phyloP scores from a whole-genome alignment of 2,113 vertebrate species.

The Globicephala melas region DNA sequence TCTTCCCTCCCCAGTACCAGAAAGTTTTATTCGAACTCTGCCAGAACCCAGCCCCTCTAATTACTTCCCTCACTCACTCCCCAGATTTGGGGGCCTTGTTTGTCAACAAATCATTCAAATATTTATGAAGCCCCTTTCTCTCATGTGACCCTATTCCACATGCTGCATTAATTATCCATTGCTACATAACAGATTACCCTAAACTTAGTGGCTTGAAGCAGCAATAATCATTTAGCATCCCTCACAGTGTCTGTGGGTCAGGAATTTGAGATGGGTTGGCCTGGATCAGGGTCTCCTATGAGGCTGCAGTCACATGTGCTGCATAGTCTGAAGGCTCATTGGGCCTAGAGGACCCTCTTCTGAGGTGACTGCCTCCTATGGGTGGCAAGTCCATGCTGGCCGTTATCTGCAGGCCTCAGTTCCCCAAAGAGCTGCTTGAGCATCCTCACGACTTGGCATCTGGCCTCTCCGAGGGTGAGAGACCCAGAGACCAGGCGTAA shows the following conservation, averaged over 20 bases:
- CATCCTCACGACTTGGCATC: background rate
- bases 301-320: background rate
- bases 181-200: background rate
- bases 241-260: background rate
- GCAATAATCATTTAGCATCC: background rate
- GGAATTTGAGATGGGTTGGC: background rate
- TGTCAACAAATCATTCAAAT: background rate
- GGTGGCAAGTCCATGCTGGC: background rate
- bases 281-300: background rate
- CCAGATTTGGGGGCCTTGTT: background rate
- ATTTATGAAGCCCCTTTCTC: background rate
- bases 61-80: background rate
- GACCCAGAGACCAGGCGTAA: background rate
- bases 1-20: background rate
- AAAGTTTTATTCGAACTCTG: background rate
- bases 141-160: background rate
- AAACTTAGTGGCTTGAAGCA: background rate
- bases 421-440: background rate
- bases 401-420: background rate
- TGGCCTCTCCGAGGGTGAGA: background rate
- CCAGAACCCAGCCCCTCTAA: background rate
- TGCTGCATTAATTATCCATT: background rate
- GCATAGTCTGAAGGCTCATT: background rate
- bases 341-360: background rate
- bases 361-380: accelerated